A percentile compares a stretch with the other conserved stretches of the same genome.
phyloP scores from a whole-genome alignment of 1,140 invertebrate genomes.

The Saccostrea cuccullata region DNA sequence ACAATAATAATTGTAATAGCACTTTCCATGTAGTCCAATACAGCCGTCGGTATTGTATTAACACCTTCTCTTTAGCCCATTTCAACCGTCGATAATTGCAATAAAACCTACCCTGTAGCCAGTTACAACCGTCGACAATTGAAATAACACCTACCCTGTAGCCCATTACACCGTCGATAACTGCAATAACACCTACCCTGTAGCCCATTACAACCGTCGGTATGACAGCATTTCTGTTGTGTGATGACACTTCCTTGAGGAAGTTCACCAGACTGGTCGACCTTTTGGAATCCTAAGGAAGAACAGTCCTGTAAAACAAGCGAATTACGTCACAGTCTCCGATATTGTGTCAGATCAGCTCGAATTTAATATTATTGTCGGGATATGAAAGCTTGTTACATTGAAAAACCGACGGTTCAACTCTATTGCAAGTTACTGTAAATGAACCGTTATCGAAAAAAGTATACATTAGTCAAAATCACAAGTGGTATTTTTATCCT shows the following conservation, averaged over 20 bases:
- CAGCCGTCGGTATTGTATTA: too few species aligned
- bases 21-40: too few species aligned
- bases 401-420: too few species aligned
- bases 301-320: constrained; percentile 2
- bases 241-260: neutral
- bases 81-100: too few species aligned
- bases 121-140: too few species aligned
- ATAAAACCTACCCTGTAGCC: too few species aligned
- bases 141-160: too few species aligned
- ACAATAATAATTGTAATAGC: too few species aligned
- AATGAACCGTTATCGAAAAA: neutral
- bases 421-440: neutral
- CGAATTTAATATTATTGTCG: neutral
- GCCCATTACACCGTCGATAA: too few species aligned
- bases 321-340: neutral
- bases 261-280: constrained; percentile 1
- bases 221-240: neutral
- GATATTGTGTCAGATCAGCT: neutral
- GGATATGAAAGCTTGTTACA: too few species aligned
- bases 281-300: neutral
- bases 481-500: neutral
- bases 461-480: neutral
- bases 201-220: constrained; percentile 10
- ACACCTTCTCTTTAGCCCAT: too few species aligned
- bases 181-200: neutral